Percentiles rank a stretch among this genome's conserved stretches.
Conservation (phyloP, 2,888 invertebrate species). For the Apamea crenata region DNA sequence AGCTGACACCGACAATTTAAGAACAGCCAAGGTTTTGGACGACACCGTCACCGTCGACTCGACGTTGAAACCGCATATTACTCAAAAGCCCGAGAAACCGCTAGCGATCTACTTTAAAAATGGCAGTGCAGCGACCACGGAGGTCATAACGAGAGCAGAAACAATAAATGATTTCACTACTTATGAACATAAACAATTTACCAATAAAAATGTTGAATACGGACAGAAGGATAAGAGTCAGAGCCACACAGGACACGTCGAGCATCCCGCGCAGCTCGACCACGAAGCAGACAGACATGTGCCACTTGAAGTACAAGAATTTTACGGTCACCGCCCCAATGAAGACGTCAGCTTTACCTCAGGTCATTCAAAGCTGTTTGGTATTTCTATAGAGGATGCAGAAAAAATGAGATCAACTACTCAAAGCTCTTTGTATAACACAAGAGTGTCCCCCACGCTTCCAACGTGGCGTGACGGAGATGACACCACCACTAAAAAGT, state of each 20-base stretch:
- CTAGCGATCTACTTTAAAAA: slow-evolving; percentile 80
- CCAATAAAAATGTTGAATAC: slow-evolving; percentile 70
- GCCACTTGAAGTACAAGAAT: slow-evolving; percentile 75
- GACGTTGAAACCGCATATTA: slow-evolving; percentile 86
- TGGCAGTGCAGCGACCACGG: slow-evolving; percentile 74
- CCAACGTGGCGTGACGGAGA: slow-evolving; percentile 88
- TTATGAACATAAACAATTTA: slow-evolving; percentile 75
- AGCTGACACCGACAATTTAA: slow-evolving; percentile 81
- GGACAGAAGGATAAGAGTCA: slow-evolving; percentile 25
- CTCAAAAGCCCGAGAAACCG: slow-evolving; percentile 87
- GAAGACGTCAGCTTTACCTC: slow-evolving; percentile 88
- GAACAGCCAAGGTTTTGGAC: slow-evolving; percentile 79
- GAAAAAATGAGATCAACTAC: slow-evolving; percentile 88
- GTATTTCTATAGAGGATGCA: slow-evolving; percentile 91
- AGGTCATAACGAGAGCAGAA: slow-evolving; percentile 79
- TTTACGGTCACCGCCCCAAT: slow-evolving; percentile 68
- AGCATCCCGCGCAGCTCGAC: not conserved
- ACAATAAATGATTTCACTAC: slow-evolving; percentile 78
- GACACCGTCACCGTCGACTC: slow-evolving; percentile 76
- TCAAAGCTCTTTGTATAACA: slow-evolving; percentile 86
- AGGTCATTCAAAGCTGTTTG: slow-evolving; percentile 91
- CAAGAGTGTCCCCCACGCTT: slow-evolving; percentile 92
- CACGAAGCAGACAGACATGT: slow-evolving; percentile 65
- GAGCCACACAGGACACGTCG: slow-evolving; percentile 28
- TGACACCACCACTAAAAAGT: slow-evolving; percentile 85